Evolutionary conservation across 1,140 invertebrate species (phyloP).

Genomic region (Pteromalus puparum): DNA sequence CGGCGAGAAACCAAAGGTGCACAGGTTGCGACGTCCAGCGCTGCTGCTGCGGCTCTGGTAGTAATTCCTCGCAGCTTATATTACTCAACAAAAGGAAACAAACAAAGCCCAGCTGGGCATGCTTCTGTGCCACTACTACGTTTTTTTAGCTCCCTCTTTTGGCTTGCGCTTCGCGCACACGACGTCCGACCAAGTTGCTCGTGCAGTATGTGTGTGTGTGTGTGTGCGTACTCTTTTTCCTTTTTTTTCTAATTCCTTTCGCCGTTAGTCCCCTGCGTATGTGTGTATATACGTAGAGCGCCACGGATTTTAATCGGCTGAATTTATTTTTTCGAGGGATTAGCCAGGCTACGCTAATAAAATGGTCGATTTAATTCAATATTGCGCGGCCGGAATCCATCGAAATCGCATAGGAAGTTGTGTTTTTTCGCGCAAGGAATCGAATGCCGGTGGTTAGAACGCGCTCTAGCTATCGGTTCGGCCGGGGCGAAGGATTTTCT

Average conservation of each 20-base stretch:
- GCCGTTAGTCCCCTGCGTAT: background rate
- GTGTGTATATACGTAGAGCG: background rate
- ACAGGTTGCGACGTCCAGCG: background rate
- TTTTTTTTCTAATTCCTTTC: conserved; percentile 1
- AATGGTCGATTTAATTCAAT: background rate
- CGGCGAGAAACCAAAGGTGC: conserved; percentile 1
- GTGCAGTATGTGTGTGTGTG: background rate
- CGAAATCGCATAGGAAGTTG: too few species aligned
- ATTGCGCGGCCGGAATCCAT: background rate
- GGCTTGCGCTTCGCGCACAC: conserved; percentile 34
- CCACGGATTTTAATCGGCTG: background rate
- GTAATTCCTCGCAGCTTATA: conserved; percentile 57
- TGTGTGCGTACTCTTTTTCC: too few species aligned
- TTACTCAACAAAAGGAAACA: conserved; percentile 59
- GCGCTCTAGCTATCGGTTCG: too few species aligned
- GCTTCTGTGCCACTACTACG: background rate
- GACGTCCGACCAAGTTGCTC: conserved; percentile 45
- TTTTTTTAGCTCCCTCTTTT: conserved; percentile 14
- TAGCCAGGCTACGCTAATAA: background rate
- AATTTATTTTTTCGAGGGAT: conserved; percentile 30
- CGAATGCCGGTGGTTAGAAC: too few species aligned
- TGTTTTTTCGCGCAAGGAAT: too few species aligned
- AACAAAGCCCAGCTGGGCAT: conserved; percentile 37
- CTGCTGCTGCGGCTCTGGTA: conserved; percentile 40
- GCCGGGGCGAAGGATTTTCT: too few species aligned